Evolutionary conservation across 53 echinoderm and acorn worm species (phyloP).

Genomic region (Henricia sp.): DNA sequence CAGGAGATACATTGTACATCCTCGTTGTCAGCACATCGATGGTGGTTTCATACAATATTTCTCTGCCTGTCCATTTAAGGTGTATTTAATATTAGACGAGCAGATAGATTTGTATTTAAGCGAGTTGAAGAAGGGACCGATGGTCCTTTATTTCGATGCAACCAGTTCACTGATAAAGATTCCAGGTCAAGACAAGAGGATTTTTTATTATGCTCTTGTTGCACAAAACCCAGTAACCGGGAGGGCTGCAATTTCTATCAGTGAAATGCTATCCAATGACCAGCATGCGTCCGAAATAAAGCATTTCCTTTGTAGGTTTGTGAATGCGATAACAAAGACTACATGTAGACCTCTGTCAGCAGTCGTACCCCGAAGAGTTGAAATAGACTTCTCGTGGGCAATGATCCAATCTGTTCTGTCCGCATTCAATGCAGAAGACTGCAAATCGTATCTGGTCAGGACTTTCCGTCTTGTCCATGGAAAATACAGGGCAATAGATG

Average conservation of each 20-base stretch:
- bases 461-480: constrained; percentile 16
- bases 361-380: constrained; percentile 3
- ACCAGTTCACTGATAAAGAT: constrained; percentile 64
- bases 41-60: constrained; percentile 63
- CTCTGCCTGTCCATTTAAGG: constrained; percentile 49
- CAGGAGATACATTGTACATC: constrained; percentile 45
- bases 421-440: constrained; percentile 43
- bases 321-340: constrained; percentile 34
- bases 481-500: neutral
- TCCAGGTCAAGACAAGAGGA: constrained; percentile 54
- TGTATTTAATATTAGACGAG: constrained; percentile 46
- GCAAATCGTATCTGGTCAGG: constrained; percentile 28
- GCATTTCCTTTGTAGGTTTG: constrained; percentile 53
- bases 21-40: constrained; percentile 28
- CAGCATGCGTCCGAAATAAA: constrained; percentile 64
- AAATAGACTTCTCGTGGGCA: constrained; percentile 60
- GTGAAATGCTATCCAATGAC: constrained; percentile 55
- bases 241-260: constrained; percentile 53
- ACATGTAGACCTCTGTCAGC: constrained; percentile 7
- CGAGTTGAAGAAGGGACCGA: constrained; percentile 1
- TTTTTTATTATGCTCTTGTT: constrained; percentile 57
- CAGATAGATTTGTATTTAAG: constrained; percentile 37
- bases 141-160: constrained; percentile 44
- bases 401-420: constrained; percentile 50
- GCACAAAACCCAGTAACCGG: constrained; percentile 49